These are phyloP conservation scores for Sylvia atricapilla DNA, from an alignment of 2,113 vertebrate species.

Conservation along the genomic window DNA sequence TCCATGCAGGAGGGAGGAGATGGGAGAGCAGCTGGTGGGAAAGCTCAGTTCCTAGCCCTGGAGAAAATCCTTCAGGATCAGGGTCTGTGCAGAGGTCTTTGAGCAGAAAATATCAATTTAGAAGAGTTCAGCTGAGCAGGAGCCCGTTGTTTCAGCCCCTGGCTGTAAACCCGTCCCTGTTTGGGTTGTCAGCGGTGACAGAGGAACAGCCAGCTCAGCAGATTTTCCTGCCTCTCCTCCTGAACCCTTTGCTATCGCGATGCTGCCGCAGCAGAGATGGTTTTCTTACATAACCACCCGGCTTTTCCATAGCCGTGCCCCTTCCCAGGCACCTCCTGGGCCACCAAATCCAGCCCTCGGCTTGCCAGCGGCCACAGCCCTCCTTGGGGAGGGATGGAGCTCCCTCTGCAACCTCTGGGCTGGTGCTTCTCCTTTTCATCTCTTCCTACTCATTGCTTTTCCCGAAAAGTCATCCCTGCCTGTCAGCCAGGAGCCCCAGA, in stretches of 20 bases:
- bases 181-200: neutral
- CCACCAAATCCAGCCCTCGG: neutral
- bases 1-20: neutral
- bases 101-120: neutral
- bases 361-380: neutral
- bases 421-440: neutral
- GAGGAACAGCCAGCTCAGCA: conserved; percentile 32
- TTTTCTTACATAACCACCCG: neutral
- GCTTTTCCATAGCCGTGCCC: neutral
- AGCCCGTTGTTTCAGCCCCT: neutral
- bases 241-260: neutral
- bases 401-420: neutral
- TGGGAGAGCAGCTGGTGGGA: neutral
- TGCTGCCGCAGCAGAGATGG: neutral
- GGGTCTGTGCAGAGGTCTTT: neutral
- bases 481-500: neutral
- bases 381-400: neutral
- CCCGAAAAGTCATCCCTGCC: neutral
- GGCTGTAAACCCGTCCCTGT: neutral
- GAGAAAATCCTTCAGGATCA: neutral
- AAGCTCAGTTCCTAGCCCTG: neutral
- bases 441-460: rapidly evolving
- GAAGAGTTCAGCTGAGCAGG: neutral
- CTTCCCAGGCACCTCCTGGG: neutral
- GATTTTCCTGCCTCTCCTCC: neutral